Evolutionary conservation across 2,113 vertebrate species (phyloP).

Genomic region (Choloepus hoffmanni): DNA sequence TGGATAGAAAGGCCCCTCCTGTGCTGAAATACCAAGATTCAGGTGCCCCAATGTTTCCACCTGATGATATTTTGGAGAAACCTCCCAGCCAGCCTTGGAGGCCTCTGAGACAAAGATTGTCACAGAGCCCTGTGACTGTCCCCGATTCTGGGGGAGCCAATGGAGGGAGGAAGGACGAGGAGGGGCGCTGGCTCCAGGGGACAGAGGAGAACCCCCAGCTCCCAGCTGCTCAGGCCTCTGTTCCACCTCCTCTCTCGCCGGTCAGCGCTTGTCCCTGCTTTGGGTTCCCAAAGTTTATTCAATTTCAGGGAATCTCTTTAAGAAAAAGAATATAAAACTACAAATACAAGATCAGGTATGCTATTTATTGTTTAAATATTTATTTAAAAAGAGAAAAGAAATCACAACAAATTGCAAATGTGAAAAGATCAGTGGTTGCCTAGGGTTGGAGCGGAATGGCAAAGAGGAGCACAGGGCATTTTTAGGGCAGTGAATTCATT

Average conservation of each 20-base stretch:
- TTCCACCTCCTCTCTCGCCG: too few relatives aligned
- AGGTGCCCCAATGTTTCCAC: not conserved
- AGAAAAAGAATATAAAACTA: not conserved
- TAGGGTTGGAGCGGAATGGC: too few relatives aligned
- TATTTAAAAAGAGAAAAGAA: not conserved
- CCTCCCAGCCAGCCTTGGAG: not conserved
- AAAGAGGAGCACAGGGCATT: too few relatives aligned
- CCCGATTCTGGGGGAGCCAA: not conserved
- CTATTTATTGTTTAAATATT: not conserved
- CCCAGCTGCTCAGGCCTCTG: not conserved
- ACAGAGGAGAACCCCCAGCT: not conserved
- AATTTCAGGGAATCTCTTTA: not conserved
- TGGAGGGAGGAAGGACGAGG: not conserved
- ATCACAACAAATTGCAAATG: not conserved
- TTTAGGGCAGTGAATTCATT: too few relatives aligned
- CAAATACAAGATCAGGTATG: not conserved
- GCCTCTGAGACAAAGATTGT: not conserved
- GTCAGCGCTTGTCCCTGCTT: not conserved
- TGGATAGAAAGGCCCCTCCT: too few relatives aligned
- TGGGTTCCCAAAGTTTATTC: not conserved
- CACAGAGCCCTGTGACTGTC: not conserved
- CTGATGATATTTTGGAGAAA: not conserved
- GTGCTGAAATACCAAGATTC: not conserved
- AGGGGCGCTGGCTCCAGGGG: not conserved
- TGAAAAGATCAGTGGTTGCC: not conserved